A percentile compares a stretch with the other conserved stretches of the same genome.
Evolutionary conservation across 2,888 invertebrate genomes (phyloP).

Genomic region (Pristionchus arcanus): DNA sequence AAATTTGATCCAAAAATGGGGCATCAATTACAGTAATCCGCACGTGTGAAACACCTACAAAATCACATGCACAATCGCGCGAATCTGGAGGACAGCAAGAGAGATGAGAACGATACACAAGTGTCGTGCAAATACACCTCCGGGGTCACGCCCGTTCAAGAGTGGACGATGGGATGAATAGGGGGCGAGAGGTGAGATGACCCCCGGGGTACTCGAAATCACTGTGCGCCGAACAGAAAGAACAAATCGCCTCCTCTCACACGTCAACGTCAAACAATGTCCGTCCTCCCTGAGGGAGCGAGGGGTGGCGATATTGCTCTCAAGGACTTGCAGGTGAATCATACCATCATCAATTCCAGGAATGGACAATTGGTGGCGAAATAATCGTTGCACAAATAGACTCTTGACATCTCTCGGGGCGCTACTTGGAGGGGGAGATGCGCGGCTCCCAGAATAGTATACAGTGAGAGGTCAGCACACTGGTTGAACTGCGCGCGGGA

Average conservation of each 20-base stretch:
- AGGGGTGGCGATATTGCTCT: background rate
- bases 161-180: background rate
- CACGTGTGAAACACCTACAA: background rate
- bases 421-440: constrained; percentile 8
- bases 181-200: constrained; percentile 22
- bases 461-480: background rate
- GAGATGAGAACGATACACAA: background rate
- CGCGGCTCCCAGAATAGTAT: constrained; percentile 5
- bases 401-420: background rate
- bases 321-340: constrained; percentile 14
- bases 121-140: constrained; percentile 26
- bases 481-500: no score
- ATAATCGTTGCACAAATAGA: constrained; percentile 20
- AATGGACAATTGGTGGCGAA: background rate
- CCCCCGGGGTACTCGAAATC: constrained; percentile 36
- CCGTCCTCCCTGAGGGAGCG: no score
- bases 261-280: constrained; percentile 12
- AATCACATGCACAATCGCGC: background rate
- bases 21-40: background rate
- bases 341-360: constrained; percentile 14
- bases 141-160: constrained; percentile 40
- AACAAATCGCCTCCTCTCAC: constrained; percentile 3
- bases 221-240: background rate
- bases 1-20: background rate
- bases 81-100: constrained; percentile 2